Percentiles rank a stretch among this genome's conserved stretches.
phyloP scores from a whole-genome alignment of 2,888 invertebrate species.

The Malacosoma neustria region DNA sequence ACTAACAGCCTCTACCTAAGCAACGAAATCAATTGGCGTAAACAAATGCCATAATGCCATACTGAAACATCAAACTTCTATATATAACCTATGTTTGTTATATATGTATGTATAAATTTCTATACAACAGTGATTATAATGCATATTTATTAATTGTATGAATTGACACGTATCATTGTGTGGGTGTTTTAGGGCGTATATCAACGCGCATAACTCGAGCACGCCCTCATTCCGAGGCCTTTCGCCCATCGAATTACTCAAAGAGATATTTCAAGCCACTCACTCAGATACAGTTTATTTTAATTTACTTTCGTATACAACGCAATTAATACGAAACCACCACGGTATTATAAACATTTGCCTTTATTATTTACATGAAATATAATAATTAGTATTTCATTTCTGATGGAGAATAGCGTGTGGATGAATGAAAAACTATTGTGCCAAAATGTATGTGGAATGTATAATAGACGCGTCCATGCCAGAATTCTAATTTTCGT shows the following conservation, averaged over 20 bases:
- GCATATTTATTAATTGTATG: slow-evolving; percentile 62
- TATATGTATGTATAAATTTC: slow-evolving; percentile 45
- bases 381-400: too few relatives aligned
- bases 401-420: too few relatives aligned
- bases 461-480: too few relatives aligned
- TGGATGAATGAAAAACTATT: too few relatives aligned
- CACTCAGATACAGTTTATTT: neutral
- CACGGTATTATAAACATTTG: too few relatives aligned
- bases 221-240: slow-evolving; percentile 10
- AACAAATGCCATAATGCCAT: slow-evolving; percentile 1
- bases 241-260: slow-evolving; percentile 12
- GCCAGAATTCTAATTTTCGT: too few relatives aligned
- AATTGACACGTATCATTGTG: slow-evolving; percentile 64
- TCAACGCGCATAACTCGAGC: slow-evolving; percentile 2
- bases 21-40: slow-evolving; percentile 14
- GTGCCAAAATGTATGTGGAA: too few relatives aligned
- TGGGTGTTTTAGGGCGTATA: slow-evolving; percentile 19
- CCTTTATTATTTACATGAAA: too few relatives aligned
- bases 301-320: too few relatives aligned
- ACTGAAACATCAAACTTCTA: slow-evolving; percentile 33
- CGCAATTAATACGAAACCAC: too few relatives aligned
- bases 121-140: slow-evolving; percentile 65
- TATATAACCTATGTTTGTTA: slow-evolving; percentile 43
- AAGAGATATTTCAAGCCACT: too few relatives aligned
- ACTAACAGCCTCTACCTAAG: neutral